Percentiles rank a stretch among this genome's conserved stretches.
Conservation (phyloP, 2,888 invertebrate genomes). For the Mayetiola destructor region DNA sequence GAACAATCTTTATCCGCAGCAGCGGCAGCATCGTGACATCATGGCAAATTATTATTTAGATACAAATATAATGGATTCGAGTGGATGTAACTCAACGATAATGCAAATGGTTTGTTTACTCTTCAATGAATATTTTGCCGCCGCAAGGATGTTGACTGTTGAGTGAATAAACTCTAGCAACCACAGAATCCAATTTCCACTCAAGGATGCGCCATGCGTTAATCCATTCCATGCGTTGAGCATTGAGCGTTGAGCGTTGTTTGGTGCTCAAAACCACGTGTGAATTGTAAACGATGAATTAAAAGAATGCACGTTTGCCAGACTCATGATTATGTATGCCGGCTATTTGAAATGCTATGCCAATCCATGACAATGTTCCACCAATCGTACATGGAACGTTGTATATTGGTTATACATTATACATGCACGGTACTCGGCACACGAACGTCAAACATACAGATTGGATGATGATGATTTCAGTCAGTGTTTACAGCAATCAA, state of each 20-base stretch:
- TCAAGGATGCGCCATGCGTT: neutral
- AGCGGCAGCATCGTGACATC: neutral
- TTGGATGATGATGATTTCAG: no score
- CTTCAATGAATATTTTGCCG: neutral
- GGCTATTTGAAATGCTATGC: no score
- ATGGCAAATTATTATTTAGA: conserved; percentile 2
- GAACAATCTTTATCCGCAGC: conserved; percentile 5
- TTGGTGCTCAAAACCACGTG: neutral
- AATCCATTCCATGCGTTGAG: neutral
- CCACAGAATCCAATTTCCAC: neutral
- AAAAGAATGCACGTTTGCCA: no score
- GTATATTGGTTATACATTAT: no score
- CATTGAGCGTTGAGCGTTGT: neutral
- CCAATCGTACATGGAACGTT: no score
- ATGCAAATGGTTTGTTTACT: conserved; percentile 10
- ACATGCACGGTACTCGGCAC: no score
- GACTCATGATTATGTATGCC: neutral
- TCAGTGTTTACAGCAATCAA: no score
- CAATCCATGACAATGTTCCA: no score
- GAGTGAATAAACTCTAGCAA: neutral
- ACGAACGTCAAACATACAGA: no score
- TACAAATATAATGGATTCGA: conserved; percentile 1
- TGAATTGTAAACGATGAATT: neutral
- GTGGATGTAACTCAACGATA: no score
- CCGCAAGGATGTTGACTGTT: neutral